phyloP scores from a whole-genome alignment of 2,888 invertebrate species.

The Theretra japonica region DNA sequence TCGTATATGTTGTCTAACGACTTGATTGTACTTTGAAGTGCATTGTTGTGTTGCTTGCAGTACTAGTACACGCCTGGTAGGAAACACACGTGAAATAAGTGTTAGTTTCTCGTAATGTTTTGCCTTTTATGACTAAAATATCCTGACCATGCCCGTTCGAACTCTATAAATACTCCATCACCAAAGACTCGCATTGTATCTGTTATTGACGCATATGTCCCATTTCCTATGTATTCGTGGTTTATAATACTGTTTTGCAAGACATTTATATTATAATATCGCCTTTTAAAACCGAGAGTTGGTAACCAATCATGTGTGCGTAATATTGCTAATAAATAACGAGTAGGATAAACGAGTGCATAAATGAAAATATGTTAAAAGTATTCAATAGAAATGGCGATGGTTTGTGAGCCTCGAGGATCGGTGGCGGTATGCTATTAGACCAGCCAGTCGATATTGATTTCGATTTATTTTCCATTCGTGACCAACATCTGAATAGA shows the following conservation, averaged over 20 bases:
- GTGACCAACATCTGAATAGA: constrained; percentile 70
- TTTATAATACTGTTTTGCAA: too few species aligned
- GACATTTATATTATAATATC: too few species aligned
- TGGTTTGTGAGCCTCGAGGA: constrained; percentile 22
- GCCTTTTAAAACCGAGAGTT: too few species aligned
- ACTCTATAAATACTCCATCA: too few species aligned
- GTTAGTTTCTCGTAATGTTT: background rate
- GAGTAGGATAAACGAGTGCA: background rate
- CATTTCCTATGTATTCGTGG: too few species aligned
- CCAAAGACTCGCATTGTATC: too few species aligned
- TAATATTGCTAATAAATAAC: background rate
- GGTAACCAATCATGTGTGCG: background rate
- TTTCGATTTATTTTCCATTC: constrained; percentile 78
- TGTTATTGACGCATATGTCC: too few species aligned
- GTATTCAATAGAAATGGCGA: constrained; percentile 1
- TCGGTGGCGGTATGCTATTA: constrained; percentile 66
- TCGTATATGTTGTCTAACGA: background rate
- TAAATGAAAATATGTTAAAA: background rate
- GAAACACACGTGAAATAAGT: background rate
- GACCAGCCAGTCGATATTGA: constrained; percentile 73
- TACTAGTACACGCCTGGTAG: background rate
- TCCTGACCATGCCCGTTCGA: too few species aligned
- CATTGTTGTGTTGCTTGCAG: background rate
- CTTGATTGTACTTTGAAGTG: background rate
- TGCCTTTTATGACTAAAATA: too few species aligned